These are phyloP conservation scores for Stramonita haemastoma DNA, from an alignment of 2,888 invertebrate species.

Conservation along the genomic window DNA sequence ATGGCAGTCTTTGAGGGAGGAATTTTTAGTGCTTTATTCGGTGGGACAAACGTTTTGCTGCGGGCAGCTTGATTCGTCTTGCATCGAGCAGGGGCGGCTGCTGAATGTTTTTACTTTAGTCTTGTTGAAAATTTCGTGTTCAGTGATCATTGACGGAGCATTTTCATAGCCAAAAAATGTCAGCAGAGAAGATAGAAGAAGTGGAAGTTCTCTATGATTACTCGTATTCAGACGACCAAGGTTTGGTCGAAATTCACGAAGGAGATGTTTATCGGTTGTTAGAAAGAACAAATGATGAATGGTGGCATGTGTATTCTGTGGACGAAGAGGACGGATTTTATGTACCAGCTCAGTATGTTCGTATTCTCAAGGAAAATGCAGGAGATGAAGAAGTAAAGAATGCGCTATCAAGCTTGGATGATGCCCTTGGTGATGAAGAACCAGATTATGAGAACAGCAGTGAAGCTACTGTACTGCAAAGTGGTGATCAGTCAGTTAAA, in stretches of 20 bases:
- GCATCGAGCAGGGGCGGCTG: not conserved
- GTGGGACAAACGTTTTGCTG: not conserved
- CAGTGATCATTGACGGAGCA: not conserved
- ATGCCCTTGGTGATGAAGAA: conserved; percentile 39
- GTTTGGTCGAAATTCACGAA: conserved; percentile 56
- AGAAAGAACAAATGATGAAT: conserved; percentile 56
- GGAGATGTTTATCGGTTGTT: conserved; percentile 60
- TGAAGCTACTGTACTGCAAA: not conserved
- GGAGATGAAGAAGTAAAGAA: conserved; percentile 38
- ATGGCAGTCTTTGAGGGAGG: not conserved
- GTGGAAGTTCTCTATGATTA: conserved; percentile 66
- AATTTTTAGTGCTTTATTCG: conserved; percentile 5
- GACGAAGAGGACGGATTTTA: conserved; percentile 60
- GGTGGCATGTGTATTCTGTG: conserved; percentile 64
- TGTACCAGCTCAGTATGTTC: conserved; percentile 70
- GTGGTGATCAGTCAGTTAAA: not conserved
- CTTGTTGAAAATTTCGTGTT: not conserved
- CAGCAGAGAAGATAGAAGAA: conserved; percentile 42
- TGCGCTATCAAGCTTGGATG: conserved; percentile 33
- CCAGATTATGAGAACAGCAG: not conserved
- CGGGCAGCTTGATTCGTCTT: not conserved
- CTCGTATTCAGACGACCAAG: conserved; percentile 60
- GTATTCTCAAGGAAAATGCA: conserved; percentile 50
- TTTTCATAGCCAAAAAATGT: conserved; percentile 16
- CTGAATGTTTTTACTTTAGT: not conserved